Evolutionary conservation across 2,888 invertebrate species (phyloP), one percentile per base, ranked within the genome.

Genomic region (Chloromyia formosa): DNA sequence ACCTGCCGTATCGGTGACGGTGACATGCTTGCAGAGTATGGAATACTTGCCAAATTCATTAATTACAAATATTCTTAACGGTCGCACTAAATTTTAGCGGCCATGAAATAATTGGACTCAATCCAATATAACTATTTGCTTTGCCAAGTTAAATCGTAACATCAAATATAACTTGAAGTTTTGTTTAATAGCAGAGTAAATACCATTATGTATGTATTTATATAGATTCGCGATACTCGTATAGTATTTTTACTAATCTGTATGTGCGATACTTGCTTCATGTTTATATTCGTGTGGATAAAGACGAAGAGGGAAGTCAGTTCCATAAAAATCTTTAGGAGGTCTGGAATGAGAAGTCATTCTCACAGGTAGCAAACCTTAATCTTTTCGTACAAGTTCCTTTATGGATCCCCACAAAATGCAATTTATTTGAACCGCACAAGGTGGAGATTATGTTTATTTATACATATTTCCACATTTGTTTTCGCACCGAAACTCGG

Each of bases 51-150:
- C 49, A 49, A 49, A 49, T 5, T 49, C 10, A n/a, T 49, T 49
- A 49, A 49, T 49, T 12, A 12, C 49, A 49, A n/a, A 12, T n/a
- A 49, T n/a, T 12, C 1, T 49, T 3, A 49, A 0, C 18, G 20
- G 5, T 20, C 22, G 56, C 56, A 56, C 20, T 56, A 56, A 53
- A 18, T 18, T 18, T 20, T 5, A 56, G 22, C 4, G 56, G 10
- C 56, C 56, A 20, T 56, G 56, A 56, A 18, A 18, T 56, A 10
- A 56, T 56, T 56, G 56, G 56, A 56, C 22, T 56, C 10, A 16
- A 18, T 56, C 56, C 56, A 56, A 20, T 20, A 7, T 35, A 7
- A 7, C 3, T 56, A 20, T 56, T 56, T 56, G 1, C 56, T 56
- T 54, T 20, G 56, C 56, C 56, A 56, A 56, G 56, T 20, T 56